Evolutionary conservation across 2,113 vertebrate genomes (phyloP), one percentile per base, ranked within the genome.

Genomic region (Dunckerocampus dactyliophorus): DNA sequence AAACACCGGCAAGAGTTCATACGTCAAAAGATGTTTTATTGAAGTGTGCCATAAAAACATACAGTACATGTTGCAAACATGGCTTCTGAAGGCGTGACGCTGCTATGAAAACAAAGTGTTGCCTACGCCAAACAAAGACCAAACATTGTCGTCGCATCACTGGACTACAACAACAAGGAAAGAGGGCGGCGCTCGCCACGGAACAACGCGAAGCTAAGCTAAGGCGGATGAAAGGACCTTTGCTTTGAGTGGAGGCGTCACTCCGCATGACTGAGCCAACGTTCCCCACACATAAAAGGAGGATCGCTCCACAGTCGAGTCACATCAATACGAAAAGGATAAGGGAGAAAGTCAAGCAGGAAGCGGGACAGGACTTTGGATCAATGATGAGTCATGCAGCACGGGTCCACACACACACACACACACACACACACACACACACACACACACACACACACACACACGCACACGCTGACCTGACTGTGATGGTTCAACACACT

Each of bases 341-440:
- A 12, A 77, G 45, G 59, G 37, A 58, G 52, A 52, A 75, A 64
- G 70, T 45, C 63, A 47, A 72, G 62, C 16, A 0, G 48, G 37
- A 24, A 65, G 69, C 39, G 34, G 46, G 60, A 75, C 70, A 77
- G 54, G 84, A 77, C 75, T 74, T 79, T 72, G 80, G 74, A 84
- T 85, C 75, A 56, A 62, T 71, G 70, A 70, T 70, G 74, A 83
- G 74, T 79, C 39, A 48, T 62, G 55, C 63, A 57, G 7, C 31
- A 55, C 50, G 83, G 46, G 67, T 82, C 77, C 67, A 63, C 43
- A 53, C 60, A 60, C 56, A 55, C 51, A 28, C 24, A 28, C 24
- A 28, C 24, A 28, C 24, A 28, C 24, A 28, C 24, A 28, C 24
- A 28, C 24, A 28, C 24, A 28, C 24, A 28, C 24, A 28, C 24